phyloP scores from a whole-genome alignment of 2,888 invertebrate genomes.

The Sceliomorpha sp. region DNA sequence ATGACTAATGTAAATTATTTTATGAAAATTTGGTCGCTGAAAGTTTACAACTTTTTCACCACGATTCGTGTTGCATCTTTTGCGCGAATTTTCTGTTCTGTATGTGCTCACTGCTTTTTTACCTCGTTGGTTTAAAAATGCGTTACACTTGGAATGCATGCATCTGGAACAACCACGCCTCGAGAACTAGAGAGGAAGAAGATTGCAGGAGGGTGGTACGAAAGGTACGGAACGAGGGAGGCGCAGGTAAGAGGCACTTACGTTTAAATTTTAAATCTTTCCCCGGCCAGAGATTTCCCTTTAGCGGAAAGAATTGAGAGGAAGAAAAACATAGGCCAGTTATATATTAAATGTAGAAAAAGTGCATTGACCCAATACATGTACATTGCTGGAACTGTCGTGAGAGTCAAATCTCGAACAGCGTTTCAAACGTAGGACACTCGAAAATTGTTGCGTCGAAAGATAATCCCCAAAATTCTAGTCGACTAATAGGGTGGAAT shows the following conservation, averaged over 20 bases:
- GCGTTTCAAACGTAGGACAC: no score
- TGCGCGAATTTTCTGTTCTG: slow-evolving; percentile 14
- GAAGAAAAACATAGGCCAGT: slow-evolving; percentile 21
- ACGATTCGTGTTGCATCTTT: slow-evolving; percentile 8
- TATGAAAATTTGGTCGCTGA: no score
- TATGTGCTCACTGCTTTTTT: slow-evolving; percentile 44
- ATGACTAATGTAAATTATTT: no score
- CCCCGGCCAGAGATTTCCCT: slow-evolving; percentile 63
- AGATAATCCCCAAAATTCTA: neutral
- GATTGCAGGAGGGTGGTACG: slow-evolving; percentile 55
- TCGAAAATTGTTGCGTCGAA: no score
- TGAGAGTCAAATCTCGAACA: slow-evolving; percentile 9
- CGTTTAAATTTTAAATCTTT: slow-evolving; percentile 71
- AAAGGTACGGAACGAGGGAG: slow-evolving; percentile 60
- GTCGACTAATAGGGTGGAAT: no score
- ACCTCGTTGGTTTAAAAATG: slow-evolving; percentile 53
- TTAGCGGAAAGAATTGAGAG: slow-evolving; percentile 35
- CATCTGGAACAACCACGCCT: slow-evolving; percentile 68
- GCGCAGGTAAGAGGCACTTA: slow-evolving; percentile 64
- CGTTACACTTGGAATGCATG: slow-evolving; percentile 65
- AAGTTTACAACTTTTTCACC: no score
- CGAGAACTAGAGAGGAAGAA: slow-evolving; percentile 60
- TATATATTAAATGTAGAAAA: slow-evolving; percentile 19
- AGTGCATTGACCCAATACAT: slow-evolving; percentile 37
- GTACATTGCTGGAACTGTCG: slow-evolving; percentile 28